Base-by-base conservation (phyloP, 2,888 invertebrate species). In the Molanna angustata region DNA sequence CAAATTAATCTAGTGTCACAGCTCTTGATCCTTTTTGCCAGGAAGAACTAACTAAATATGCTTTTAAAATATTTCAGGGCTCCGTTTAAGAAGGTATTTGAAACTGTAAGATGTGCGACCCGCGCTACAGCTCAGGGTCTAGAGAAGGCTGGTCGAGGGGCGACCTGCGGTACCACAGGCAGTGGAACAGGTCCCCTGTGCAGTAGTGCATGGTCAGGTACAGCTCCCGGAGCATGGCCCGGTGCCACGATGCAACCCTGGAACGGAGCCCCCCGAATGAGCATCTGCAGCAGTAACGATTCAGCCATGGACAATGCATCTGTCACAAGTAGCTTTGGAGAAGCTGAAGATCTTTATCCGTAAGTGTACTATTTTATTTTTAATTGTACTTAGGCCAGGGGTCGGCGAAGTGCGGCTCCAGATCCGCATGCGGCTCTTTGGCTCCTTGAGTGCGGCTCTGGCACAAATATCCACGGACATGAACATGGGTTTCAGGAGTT, bases 41-140 rank as follows among this genome's bases (percentile, higher is more conserved):
- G n/a, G n/a, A n/a, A n/a, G n/a, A n/a, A n/a, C n/a, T n/a, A n/a
- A n/a, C n/a, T n/a, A n/a, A n/a, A n/a, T n/a, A n/a, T n/a, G n/a
- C n/a, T n/a, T n/a, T n/a, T n/a, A n/a, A n/a, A 57, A 54, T 49
- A 44, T 70, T 69, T 0, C 71, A 89, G 89, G 64, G 85, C 86
- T 52, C 85, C 88, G 63, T 93, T 88, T 73, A 88, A 89, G 68
- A 90, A 90, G 69, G 89, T 93, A 53, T 94, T 94, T 70, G 94
- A 94, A 65, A 95, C 94, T 1, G 94, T 94, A 61, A 83, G 89
- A 59, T 89, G 86, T 66, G 90, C 88, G 51, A 85, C 86, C 21
- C 85, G 84, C 20, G 57, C 54, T 13, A 32, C 53, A n/a, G 49
- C 54, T 13, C 22, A 44, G 9, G 54, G 40, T n/a, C 32, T 50